Base-by-base conservation (phyloP, 2,797 vertebrate species). In the Morus bassanus region DNA sequence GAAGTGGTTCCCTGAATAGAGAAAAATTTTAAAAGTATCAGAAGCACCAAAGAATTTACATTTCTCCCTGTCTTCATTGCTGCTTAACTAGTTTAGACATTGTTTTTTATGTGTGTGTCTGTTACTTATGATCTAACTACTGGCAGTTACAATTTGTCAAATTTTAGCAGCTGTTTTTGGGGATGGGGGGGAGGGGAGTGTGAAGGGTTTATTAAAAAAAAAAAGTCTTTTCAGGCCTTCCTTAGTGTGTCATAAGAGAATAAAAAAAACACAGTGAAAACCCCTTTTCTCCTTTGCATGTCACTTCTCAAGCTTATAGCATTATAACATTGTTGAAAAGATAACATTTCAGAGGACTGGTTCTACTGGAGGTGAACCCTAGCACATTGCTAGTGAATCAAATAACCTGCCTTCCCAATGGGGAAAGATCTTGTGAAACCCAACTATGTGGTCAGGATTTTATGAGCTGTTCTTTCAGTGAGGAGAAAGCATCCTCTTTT, bases 131-230 rank as follows among this genome's bases (percentile, higher is more conserved):
- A 39, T 39, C 37, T 39, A 39, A 39, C 37, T 39, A 39, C 37
- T 39, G 37, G 37, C 37, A 39, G 10, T 39, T 39, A 39, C 37
- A 10, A 39, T 39, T 27, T 82, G 17, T 51, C 37, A n/a, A 22
- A 65, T 60, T 78, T 69, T 28, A 72, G n/a, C 33, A 37, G 25
- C 7, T 63, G 41, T 5, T 81, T 37, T 37, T 33, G 35, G 9
- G 31, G 11, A 7, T 1, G 3, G 39, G 18, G 18, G 17, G 17
- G 17, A 13, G 10, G 22, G 7, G 4, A 9, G 10, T 1, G 2
- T 51, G 56, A 67, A 70, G 48, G 59, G 9, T 15, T 21, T 37
- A 6, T 22, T 28, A 4, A 33, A 51, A 61, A 31, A 4, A 33
- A 50, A 61, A 31, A 4, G 27, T 11, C 27, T 73, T 46, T 35